Percentiles rank a stretch among this genome's conserved stretches.
phyloP scores from a whole-genome alignment of 92 coral and sea anemone species.

The Zoanthus sociatus region DNA sequence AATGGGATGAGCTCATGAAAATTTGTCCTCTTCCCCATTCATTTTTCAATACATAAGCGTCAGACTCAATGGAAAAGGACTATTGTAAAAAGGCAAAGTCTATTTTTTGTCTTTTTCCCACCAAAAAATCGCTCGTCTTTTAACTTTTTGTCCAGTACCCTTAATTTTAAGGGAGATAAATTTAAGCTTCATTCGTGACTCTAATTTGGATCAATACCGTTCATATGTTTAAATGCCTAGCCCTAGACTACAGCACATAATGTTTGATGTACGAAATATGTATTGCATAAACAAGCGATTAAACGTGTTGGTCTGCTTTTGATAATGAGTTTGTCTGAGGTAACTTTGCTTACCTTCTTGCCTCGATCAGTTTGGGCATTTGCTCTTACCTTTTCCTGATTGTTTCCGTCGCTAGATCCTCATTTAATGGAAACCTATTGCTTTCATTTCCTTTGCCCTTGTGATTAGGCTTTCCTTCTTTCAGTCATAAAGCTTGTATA shows the following conservation, averaged over 20 bases:
- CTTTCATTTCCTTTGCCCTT: conserved; percentile 13
- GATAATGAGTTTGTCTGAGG: not conserved
- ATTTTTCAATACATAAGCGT: not conserved
- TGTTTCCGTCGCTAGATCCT: conserved; percentile 30
- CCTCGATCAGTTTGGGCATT: conserved; percentile 26
- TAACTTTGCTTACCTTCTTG: conserved; percentile 22
- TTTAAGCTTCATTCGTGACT: conserved; percentile 10
- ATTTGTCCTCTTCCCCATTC: conserved; percentile 12
- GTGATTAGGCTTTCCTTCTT: not conserved
- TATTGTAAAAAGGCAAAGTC: conserved; percentile 6
- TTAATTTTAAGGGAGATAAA: conserved; percentile 14
- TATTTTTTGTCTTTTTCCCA: conserved; percentile 15
- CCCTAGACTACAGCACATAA: not conserved
- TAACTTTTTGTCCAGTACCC: not conserved
- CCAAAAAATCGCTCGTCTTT: conserved; percentile 11
- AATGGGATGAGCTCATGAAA: conserved; percentile 22
- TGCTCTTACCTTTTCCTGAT: conserved; percentile 19
- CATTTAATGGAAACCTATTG: conserved; percentile 21
- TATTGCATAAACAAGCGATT: conserved; percentile 1
- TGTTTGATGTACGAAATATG: not conserved
- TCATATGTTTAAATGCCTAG: not conserved
- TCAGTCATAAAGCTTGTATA: conserved; percentile 40
- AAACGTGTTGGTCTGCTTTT: not conserved
- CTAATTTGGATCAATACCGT: not conserved
- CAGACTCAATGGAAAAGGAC: conserved; percentile 10